These are phyloP conservation scores for Conus ventricosus DNA, from an alignment of 1,140 invertebrate species.

Conservation along the genomic window DNA sequence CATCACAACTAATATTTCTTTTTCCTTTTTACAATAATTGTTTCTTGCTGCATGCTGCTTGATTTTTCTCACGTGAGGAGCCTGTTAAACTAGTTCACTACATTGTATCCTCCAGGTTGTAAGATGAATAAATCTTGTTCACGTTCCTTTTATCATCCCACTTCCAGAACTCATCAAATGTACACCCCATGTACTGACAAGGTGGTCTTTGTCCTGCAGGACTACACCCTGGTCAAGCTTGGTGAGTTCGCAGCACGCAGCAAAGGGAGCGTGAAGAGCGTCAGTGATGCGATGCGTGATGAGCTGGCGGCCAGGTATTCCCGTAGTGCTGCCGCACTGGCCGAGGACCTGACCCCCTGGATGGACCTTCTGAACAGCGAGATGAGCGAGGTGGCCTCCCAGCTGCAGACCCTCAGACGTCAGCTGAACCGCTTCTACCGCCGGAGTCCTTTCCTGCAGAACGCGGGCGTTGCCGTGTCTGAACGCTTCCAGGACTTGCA, in stretches of 20 bases:
- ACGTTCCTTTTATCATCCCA: no score
- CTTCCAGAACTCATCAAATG: no score
- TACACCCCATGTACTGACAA: no score
- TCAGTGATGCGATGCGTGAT: conserved; percentile 25
- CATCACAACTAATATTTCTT: no score
- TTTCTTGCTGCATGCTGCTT: no score
- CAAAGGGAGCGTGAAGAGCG: background rate
- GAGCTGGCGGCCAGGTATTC: conserved; percentile 35
- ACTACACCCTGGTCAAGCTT: background rate
- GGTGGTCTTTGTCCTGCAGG: background rate
- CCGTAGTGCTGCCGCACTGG: conserved; percentile 5
- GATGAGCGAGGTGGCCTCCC: conserved; percentile 38
- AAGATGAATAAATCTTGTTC: no score
- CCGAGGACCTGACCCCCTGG: conserved; percentile 31
- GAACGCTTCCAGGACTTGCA: background rate
- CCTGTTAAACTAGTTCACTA: no score
- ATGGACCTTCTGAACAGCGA: conserved; percentile 28
- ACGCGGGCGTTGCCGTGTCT: conserved; percentile 43
- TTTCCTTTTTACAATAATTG: no score
- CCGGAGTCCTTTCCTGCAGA: conserved; percentile 57
- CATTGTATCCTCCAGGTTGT: no score
- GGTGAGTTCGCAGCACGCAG: background rate
- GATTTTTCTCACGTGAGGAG: no score
- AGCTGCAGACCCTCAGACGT: conserved; percentile 42
- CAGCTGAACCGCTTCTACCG: conserved; percentile 53